Base-by-base conservation (phyloP, 92 coral and sea anemone species). In the Diadumene lineata region DNA sequence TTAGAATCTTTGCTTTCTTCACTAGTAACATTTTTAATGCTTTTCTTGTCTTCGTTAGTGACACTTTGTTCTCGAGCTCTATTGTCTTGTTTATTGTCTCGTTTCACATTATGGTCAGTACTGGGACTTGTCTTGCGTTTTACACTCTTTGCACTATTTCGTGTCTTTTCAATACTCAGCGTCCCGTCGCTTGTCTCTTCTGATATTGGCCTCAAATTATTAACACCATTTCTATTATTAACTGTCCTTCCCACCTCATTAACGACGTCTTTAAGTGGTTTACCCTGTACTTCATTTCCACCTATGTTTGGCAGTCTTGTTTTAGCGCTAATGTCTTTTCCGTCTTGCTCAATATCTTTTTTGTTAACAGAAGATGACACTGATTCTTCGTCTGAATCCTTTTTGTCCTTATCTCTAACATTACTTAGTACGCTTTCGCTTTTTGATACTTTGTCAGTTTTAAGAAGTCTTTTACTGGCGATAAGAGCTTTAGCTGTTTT, bases 151-250 rank as follows among this genome's bases (percentile, higher is more conserved):
- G 68, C 43, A 22, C 43, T 62, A n/a, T 28, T 62, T 62, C 11
- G 6, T 31, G 26, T 31, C 64, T 23, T 58, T 11, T 24, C 26
- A 58, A 7, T 24, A 24, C 15, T 7, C 1, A 18, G 11, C 22
- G 43, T 29, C n/a, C 43, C 68, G 2, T 31, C 68, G 26, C 13
- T 58, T 6, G 22, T 19, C 43, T 62, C 43, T 30, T 29, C 68
- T 4, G 68, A 62, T 62, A 62, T 29, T 28, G 68, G 68, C 68
- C 68, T 62, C 31, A 62, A 27, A 19, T 28, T 62, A 23, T 7
- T 2, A 3, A 11, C 19, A 0, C 18, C 34, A 25, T 62, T 27
- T 28, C 31, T 62, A 3, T 15, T 62, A n/a, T 62, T 62, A 28
- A 13, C 19, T 23, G 58, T 13, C 19, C 65, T 60, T 10, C 65